Evolutionary conservation across 1,140 invertebrate genomes (phyloP).

Genomic region (Popillia japonica): DNA sequence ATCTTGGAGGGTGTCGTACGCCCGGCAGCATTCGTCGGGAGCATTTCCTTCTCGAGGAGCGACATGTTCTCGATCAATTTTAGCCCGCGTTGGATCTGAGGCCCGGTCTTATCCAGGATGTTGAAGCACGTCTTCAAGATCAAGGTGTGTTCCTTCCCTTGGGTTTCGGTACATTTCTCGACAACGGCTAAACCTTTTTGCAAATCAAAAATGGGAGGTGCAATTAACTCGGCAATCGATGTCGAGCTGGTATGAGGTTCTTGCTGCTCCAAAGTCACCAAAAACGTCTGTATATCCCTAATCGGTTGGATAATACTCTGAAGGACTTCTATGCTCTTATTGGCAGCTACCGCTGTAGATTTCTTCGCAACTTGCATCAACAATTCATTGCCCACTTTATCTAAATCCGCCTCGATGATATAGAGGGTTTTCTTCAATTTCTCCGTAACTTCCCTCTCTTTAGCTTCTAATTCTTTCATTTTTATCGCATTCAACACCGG

Average conservation of each 20-base stretch:
- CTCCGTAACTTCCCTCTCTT: constrained; percentile 50
- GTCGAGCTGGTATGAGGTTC: constrained; percentile 56
- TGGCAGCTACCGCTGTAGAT: constrained; percentile 68
- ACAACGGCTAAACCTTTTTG: constrained; percentile 70
- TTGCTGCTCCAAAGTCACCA: constrained; percentile 62
- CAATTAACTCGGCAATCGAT: constrained; percentile 65
- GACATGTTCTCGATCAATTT: constrained; percentile 62
- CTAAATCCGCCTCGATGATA: constrained; percentile 62
- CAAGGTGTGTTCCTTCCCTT: constrained; percentile 69
- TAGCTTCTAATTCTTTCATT: constrained; percentile 50
- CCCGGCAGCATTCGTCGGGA: constrained; percentile 60
- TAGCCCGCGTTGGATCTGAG: constrained; percentile 64
- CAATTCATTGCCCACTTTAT: constrained; percentile 68
- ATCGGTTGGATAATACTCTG: constrained; percentile 69
- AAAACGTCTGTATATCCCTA: constrained; percentile 69
- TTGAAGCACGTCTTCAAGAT: constrained; percentile 71
- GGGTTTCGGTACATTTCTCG: constrained; percentile 73
- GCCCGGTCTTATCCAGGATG: constrained; percentile 66
- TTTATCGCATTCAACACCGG: constrained; percentile 50
- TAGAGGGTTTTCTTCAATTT: constrained; percentile 51
- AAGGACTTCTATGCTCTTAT: constrained; percentile 71
- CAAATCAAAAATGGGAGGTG: constrained; percentile 68
- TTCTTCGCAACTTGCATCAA: constrained; percentile 69
- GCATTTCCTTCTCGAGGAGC: constrained; percentile 60
- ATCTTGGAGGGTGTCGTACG: constrained; percentile 60